phyloP scores from a whole-genome alignment of 2,113 vertebrate species.

The Paramormyrops kingsleyae region DNA sequence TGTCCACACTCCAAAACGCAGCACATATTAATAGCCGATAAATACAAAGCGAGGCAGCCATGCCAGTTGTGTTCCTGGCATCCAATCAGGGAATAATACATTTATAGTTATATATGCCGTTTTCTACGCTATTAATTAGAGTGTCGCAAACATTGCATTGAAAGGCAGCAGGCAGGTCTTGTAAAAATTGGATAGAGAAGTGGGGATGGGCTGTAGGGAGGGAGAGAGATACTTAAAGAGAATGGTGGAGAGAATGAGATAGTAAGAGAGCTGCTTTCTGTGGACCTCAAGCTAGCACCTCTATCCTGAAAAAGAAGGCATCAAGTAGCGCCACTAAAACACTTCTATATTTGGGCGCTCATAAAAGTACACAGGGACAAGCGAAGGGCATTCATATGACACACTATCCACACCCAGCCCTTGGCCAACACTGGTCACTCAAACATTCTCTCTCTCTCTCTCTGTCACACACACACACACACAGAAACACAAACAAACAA shows the following conservation, averaged over 20 bases:
- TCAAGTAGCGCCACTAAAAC: conserved; percentile 22
- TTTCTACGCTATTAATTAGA: conserved; percentile 40
- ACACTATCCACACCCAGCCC: conserved; percentile 25
- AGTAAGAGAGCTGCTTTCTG: background rate
- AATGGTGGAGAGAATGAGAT: background rate
- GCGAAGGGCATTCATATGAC: conserved; percentile 31
- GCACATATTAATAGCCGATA: background rate
- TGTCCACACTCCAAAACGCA: background rate
- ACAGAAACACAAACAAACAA: background rate
- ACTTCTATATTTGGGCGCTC: conserved; percentile 46
- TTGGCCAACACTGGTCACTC: background rate
- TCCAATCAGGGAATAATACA: conserved; percentile 41
- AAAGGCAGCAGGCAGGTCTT: conserved; percentile 30
- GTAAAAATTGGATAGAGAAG: conserved; percentile 12
- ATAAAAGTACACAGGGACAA: conserved; percentile 32
- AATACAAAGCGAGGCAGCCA: background rate
- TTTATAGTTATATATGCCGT: conserved; percentile 49
- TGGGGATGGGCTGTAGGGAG: background rate
- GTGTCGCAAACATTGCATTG: conserved; percentile 36
- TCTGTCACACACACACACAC: background rate
- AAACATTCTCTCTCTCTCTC: conserved; percentile 6
- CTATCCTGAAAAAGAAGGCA: conserved; percentile 15
- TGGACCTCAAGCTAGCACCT: background rate
- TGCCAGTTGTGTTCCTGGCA: background rate
- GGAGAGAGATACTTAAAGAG: conserved; percentile 2